Percentiles rank a stretch among this genome's conserved stretches.
Evolutionary conservation across 2,888 invertebrate species (phyloP).

Genomic region (Melipona beecheii): DNA sequence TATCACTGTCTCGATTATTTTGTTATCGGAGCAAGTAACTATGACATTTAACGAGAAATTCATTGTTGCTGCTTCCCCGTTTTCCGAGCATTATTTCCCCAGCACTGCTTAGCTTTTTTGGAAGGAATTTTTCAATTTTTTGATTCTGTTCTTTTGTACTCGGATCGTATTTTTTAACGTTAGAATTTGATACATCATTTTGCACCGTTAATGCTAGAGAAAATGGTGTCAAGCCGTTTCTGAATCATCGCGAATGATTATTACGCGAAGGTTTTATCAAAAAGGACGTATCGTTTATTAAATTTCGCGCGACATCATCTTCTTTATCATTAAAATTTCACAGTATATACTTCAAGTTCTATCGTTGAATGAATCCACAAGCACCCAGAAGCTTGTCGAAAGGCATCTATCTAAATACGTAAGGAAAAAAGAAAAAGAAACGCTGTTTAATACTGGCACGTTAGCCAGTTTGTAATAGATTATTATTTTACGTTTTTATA

Average conservation of each 20-base stretch:
- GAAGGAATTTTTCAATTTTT: background rate
- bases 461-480: slow-evolving; percentile 5
- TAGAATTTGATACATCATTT: background rate
- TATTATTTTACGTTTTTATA: slow-evolving; percentile 7
- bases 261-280: background rate
- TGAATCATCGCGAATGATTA: background rate
- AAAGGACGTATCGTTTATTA: too few relatives aligned
- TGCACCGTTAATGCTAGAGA: background rate
- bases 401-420: slow-evolving; percentile 23
- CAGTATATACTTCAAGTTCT: background rate
- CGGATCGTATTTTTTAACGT: slow-evolving; percentile 4
- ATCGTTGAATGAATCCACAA: slow-evolving; percentile 7
- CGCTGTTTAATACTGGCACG: slow-evolving; percentile 28
- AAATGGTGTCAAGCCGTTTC: background rate
- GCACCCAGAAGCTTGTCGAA: slow-evolving; percentile 13
- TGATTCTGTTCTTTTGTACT: background rate
- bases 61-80: background rate
- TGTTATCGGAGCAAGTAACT: background rate
- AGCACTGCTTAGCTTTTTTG: slow-evolving; percentile 37
- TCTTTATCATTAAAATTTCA: background rate
- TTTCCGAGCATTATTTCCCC: slow-evolving; percentile 15
- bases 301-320: background rate
- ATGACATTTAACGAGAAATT: background rate
- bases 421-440: background rate
- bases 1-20: background rate